Evolutionary conservation across 2,888 invertebrate genomes (phyloP).

Genomic region (Microctonus aethiopoides): DNA sequence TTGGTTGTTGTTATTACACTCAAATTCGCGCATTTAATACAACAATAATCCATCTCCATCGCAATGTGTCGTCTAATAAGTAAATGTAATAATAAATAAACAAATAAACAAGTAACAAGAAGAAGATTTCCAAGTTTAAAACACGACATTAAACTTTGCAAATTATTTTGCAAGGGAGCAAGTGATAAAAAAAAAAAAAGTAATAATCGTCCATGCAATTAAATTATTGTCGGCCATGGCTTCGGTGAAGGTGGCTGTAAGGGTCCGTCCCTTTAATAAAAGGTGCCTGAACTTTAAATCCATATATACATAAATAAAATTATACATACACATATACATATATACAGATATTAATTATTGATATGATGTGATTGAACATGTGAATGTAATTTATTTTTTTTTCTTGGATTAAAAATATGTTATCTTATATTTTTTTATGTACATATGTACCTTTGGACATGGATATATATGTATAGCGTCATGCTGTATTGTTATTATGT

Average conservation of each 20-base stretch:
- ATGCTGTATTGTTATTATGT: no score
- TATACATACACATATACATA: no score
- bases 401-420: no score
- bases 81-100: slow-evolving; percentile 19
- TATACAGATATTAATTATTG: no score
- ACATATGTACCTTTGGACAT: no score
- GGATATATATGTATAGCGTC: no score
- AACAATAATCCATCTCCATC: slow-evolving; percentile 28
- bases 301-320: no score
- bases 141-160: slow-evolving; percentile 30
- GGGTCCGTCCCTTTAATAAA: slow-evolving; percentile 90
- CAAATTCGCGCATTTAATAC: slow-evolving; percentile 18
- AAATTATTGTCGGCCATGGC: slow-evolving; percentile 73
- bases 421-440: no score
- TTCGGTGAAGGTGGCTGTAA: slow-evolving; percentile 91
- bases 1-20: slow-evolving; percentile 34
- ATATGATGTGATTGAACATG: no score
- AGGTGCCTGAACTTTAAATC: slow-evolving; percentile 70
- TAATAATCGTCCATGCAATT: slow-evolving; percentile 50
- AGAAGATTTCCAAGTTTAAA: background rate
- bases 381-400: no score
- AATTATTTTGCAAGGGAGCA: slow-evolving; percentile 22
- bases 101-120: no score
- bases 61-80: slow-evolving; percentile 26
- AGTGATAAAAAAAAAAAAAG: slow-evolving; percentile 7